These are phyloP conservation scores for Anagyrus pseudococci DNA, from an alignment of 2,888 invertebrate species.

Conservation along the genomic window DNA sequence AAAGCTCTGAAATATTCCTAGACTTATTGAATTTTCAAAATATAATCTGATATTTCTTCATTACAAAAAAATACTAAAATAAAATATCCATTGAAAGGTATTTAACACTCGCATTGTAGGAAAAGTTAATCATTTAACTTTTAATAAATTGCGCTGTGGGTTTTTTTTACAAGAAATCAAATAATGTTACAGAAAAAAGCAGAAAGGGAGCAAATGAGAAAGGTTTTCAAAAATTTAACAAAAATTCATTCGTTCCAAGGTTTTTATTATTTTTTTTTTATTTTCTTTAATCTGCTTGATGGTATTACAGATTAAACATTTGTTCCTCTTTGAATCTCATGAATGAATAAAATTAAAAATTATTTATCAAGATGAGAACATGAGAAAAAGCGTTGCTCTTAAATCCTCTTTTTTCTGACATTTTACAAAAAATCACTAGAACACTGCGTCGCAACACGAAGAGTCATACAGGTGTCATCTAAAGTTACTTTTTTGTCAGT, in stretches of 20 bases:
- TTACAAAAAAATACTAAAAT: slow-evolving; percentile 42
- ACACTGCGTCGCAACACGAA: slow-evolving; percentile 49
- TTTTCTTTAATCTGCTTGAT: slow-evolving; percentile 17
- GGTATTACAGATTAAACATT: slow-evolving; percentile 29
- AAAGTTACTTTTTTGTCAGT: neutral
- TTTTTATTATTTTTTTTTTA: slow-evolving; percentile 26
- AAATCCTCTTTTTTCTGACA: slow-evolving; percentile 47
- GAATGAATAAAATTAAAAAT: slow-evolving; percentile 30
- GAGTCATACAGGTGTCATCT: slow-evolving; percentile 47
- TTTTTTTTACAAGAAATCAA: slow-evolving; percentile 38
- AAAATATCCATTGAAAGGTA: slow-evolving; percentile 26
- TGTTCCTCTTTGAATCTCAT: slow-evolving; percentile 37
- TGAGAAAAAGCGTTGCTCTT: slow-evolving; percentile 46
- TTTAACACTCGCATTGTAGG: slow-evolving; percentile 26
- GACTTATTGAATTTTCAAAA: slow-evolving; percentile 43
- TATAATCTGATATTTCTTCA: slow-evolving; percentile 45
- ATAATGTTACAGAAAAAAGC: slow-evolving; percentile 45
- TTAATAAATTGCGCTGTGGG: slow-evolving; percentile 18
- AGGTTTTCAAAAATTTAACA: slow-evolving; percentile 21
- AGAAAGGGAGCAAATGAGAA: slow-evolving; percentile 42
- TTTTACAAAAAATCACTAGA: slow-evolving; percentile 49
- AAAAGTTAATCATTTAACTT: slow-evolving; percentile 17
- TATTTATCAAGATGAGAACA: slow-evolving; percentile 35
- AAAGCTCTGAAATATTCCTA: neutral
- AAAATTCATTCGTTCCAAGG: slow-evolving; percentile 28